Conservation (phyloP, 2,113 vertebrate species). For the Thamnaconus septentrionalis region DNA sequence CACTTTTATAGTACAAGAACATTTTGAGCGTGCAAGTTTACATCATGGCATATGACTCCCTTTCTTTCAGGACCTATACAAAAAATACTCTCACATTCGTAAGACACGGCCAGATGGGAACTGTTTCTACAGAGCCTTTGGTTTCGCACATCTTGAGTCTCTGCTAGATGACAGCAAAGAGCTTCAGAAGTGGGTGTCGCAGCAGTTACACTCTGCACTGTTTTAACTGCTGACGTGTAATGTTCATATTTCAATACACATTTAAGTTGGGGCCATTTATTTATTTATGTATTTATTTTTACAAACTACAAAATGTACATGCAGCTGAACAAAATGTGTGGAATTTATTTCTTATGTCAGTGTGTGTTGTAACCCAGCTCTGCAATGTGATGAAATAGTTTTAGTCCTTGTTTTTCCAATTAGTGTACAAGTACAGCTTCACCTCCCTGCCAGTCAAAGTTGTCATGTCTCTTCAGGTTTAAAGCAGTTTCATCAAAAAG, state of each 20-base stretch:
- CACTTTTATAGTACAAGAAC: neutral
- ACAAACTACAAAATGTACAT: too few species aligned
- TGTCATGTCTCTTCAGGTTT: constrained; percentile 75
- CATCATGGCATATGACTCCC: neutral
- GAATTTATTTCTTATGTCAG: neutral
- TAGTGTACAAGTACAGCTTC: too few species aligned
- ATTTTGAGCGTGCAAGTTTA: neutral
- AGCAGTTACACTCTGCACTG: neutral
- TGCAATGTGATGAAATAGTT: neutral
- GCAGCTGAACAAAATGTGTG: too few species aligned
- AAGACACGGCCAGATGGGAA: constrained; percentile 93
- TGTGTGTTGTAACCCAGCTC: neutral
- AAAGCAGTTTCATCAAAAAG: constrained; percentile 90
- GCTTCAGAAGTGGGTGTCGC: constrained; percentile 79
- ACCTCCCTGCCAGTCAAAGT: neutral
- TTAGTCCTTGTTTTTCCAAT: too few species aligned
- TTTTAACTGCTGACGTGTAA: neutral
- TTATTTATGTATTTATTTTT: too few species aligned
- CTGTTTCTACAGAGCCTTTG: constrained; percentile 93
- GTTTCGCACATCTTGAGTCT: constrained; percentile 90
- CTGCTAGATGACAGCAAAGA: constrained; percentile 90
- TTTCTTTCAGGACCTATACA: constrained; percentile 83
- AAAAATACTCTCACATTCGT: constrained; percentile 89
- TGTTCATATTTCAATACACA: too few species aligned
- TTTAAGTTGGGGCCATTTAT: too few species aligned